Conservation (phyloP, 2,797 vertebrate species). For the Bufotes viridis region DNA sequence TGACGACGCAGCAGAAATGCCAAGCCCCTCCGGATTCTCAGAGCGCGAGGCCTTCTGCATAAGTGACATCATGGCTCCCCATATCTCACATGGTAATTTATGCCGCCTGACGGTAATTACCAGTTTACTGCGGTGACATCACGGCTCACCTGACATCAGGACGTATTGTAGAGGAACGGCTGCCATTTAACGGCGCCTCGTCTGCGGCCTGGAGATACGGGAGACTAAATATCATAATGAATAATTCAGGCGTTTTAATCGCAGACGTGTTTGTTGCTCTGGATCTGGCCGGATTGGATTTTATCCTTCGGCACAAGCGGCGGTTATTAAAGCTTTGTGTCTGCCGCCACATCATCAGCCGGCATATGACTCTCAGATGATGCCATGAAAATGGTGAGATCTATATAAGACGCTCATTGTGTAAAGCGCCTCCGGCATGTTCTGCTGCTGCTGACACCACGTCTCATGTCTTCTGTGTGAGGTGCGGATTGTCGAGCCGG, state of each 20-base stretch:
- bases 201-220: background rate
- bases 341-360: slow-evolving; percentile 1
- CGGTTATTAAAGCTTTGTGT: background rate
- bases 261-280: background rate
- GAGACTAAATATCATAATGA: background rate
- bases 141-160: background rate
- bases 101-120: background rate
- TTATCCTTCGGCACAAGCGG: slow-evolving; percentile 11
- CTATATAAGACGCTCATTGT: slow-evolving; percentile 35
- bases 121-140: background rate
- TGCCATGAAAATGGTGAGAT: background rate
- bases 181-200: background rate
- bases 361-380: slow-evolving; percentile 46
- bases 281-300: background rate
- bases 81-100: background rate
- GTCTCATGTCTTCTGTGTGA: slow-evolving; percentile 6
- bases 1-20: no score
- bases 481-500: background rate
- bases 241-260: background rate
- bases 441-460: slow-evolving; percentile 17
- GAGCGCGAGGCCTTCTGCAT: no score
- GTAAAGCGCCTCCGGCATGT: slow-evolving; percentile 30
- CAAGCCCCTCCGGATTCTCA: no score
- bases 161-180: background rate
- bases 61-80: background rate